phyloP scores from a whole-genome alignment of 2,797 vertebrate genomes.

The Valencia hispanica region DNA sequence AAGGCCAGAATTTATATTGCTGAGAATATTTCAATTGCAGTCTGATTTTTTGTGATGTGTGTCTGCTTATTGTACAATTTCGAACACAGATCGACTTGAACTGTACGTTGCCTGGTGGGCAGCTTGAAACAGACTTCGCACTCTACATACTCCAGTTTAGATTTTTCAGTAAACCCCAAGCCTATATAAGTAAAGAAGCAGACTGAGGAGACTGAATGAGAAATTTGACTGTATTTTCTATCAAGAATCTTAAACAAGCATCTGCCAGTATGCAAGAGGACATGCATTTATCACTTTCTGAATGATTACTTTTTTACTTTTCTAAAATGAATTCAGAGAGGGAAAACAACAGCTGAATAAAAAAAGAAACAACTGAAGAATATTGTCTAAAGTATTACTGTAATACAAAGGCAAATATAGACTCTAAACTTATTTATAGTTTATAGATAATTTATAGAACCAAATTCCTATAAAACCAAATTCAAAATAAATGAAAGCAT shows the following conservation, averaged over 20 bases:
- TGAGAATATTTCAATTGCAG: background rate
- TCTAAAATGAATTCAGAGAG: constrained; percentile 28
- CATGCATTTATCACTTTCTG: constrained; percentile 68
- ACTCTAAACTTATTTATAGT: background rate
- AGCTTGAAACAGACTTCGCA: background rate
- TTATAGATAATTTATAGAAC: background rate
- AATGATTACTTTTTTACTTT: constrained; percentile 50
- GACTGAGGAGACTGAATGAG: constrained; percentile 23
- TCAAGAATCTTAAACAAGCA: constrained; percentile 25
- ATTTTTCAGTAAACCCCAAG: background rate
- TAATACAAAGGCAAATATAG: background rate
- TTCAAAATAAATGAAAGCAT: constrained; percentile 30
- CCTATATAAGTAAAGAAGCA: constrained; percentile 23
- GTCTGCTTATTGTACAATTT: background rate
- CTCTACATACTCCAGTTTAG: constrained; percentile 13
- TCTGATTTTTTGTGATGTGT: background rate
- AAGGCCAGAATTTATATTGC: background rate
- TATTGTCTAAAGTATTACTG: constrained; percentile 11
- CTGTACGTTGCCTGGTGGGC: background rate
- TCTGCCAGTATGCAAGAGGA: constrained; percentile 44
- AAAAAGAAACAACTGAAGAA: background rate
- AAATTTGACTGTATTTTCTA: constrained; percentile 36
- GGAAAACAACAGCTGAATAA: constrained; percentile 22
- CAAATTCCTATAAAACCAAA: constrained; percentile 46
- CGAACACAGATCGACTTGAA: background rate